Conservation (phyloP, 1,140 invertebrate species). For the Araneus ventricosus region DNA sequence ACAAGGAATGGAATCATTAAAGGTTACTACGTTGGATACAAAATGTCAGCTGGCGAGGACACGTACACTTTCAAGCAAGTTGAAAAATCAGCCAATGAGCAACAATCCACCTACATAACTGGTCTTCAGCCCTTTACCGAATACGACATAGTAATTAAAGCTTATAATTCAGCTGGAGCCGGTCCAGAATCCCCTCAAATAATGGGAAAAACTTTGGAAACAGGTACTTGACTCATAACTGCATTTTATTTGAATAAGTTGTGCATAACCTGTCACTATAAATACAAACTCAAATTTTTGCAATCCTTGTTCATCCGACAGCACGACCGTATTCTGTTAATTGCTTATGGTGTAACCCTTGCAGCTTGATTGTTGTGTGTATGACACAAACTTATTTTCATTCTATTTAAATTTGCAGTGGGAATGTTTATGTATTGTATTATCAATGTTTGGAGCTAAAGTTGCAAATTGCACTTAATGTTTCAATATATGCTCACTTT, state of each 20-base stretch:
- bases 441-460: no score
- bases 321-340: constrained; percentile 72
- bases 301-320: not conserved
- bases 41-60: constrained; percentile 62
- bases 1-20: constrained; percentile 78
- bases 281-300: not conserved
- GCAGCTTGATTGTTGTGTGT: not conserved
- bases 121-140: constrained; percentile 80
- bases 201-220: constrained; percentile 87
- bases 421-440: no score
- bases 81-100: constrained; percentile 63
- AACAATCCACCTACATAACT: constrained; percentile 75
- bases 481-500: not conserved
- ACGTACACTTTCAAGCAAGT: constrained; percentile 78
- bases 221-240: constrained; percentile 49
- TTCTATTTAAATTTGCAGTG: no score
- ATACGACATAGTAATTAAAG: constrained; percentile 80
- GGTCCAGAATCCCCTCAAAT: constrained; percentile 89
- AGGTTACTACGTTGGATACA: constrained; percentile 80
- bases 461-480: not conserved
- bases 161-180: constrained; percentile 81
- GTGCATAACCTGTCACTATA: not conserved
- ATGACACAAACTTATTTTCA: not conserved
- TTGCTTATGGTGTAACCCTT: constrained; percentile 62
- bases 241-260: no score